Percentiles rank a stretch among this genome's conserved stretches.
phyloP scores from a whole-genome alignment of 2,113 vertebrate species.

The Takifugu bimaculatus region DNA sequence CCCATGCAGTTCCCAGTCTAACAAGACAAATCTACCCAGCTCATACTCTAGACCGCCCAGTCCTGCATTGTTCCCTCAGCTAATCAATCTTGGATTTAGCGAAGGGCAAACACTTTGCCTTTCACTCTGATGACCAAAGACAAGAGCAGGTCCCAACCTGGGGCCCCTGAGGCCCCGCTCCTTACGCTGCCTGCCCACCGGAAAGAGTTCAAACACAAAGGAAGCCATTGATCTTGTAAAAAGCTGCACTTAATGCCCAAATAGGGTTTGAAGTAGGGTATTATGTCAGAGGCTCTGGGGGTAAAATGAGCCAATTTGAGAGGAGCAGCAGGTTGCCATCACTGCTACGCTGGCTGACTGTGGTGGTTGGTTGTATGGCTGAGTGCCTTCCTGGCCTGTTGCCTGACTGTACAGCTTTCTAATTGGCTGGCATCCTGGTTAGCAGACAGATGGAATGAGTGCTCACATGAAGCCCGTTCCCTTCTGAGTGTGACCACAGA shows the following conservation, averaged over 20 bases:
- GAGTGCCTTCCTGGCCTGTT: constrained; percentile 49
- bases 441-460: constrained; percentile 22
- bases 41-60: constrained; percentile 29
- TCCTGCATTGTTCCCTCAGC: constrained; percentile 40
- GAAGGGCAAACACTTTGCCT: constrained; percentile 46
- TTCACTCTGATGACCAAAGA: constrained; percentile 57
- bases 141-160: constrained; percentile 54
- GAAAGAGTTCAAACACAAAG: constrained; percentile 66
- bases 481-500: not conserved
- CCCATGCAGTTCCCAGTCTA: constrained; percentile 36
- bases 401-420: constrained; percentile 50
- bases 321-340: constrained; percentile 62
- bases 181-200: constrained; percentile 53
- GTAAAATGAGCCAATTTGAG: constrained; percentile 71
- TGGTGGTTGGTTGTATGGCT: constrained; percentile 48
- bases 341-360: constrained; percentile 48
- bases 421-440: constrained; percentile 43
- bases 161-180: constrained; percentile 47
- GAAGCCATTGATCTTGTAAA: constrained; percentile 65
- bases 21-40: constrained; percentile 42
- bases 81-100: constrained; percentile 65
- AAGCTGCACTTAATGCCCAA: constrained; percentile 50
- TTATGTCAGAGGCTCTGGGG: constrained; percentile 63
- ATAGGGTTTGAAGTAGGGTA: constrained; percentile 61
- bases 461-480: not conserved